Conservation (phyloP, 2,113 vertebrate species). For the Daphoenositta chrysoptera region DNA sequence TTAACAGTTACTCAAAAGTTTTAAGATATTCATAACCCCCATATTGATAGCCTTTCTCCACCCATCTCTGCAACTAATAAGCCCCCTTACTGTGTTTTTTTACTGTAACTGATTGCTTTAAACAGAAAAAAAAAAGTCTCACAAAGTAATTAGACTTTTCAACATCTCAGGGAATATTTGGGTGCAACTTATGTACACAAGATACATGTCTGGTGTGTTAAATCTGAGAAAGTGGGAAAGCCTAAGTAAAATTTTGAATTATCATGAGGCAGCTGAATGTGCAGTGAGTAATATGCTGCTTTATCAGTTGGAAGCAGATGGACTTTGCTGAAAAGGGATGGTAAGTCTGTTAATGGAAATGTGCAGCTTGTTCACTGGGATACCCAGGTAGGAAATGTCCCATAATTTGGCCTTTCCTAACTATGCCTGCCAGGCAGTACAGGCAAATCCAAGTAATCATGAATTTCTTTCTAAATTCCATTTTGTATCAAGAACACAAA, state of each 20-base stretch:
- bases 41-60: background rate
- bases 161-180: background rate
- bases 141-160: background rate
- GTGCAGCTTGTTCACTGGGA: background rate
- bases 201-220: background rate
- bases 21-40: background rate
- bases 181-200: background rate
- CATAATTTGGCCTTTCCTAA: background rate
- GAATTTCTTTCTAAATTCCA: background rate
- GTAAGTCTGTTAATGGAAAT: background rate
- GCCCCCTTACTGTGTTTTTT: background rate
- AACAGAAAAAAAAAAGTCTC: background rate
- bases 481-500: background rate
- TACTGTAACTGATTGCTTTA: background rate
- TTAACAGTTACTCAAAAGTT: background rate
- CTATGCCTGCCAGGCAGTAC: background rate
- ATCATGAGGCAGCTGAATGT: background rate
- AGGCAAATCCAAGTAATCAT: background rate
- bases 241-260: background rate
- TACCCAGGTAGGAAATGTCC: background rate
- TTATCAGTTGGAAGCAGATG: conserved; percentile 25
- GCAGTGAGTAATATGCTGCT: background rate
- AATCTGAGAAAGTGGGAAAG: background rate
- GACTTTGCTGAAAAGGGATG: background rate
- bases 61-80: background rate